Percentiles rank a stretch among this genome's conserved stretches.
Evolutionary conservation across 2,888 invertebrate genomes (phyloP).

Genomic region (Tetropium fuscum): DNA sequence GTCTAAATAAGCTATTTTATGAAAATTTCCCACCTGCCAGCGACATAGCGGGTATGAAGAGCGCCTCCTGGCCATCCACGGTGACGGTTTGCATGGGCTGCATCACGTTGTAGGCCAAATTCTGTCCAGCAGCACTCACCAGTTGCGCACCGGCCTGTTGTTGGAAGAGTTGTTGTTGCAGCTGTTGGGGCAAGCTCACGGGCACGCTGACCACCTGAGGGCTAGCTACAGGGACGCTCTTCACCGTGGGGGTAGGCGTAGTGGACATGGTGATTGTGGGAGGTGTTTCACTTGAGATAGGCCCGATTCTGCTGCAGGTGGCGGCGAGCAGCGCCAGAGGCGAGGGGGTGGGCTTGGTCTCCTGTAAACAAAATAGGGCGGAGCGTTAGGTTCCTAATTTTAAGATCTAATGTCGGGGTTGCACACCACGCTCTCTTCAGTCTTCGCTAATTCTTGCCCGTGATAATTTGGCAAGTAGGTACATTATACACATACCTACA

Average conservation of each 20-base stretch:
- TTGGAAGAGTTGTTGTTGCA: slow-evolving; percentile 71
- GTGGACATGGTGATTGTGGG: slow-evolving; percentile 64
- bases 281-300: slow-evolving; percentile 66
- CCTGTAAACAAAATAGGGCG: slow-evolving; percentile 51
- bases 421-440: neutral
- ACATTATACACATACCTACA: too few species aligned
- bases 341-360: slow-evolving; percentile 72
- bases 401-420: neutral
- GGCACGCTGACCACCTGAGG: slow-evolving; percentile 70
- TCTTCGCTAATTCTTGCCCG: neutral
- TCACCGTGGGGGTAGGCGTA: slow-evolving; percentile 57
- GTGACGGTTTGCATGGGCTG: slow-evolving; percentile 92
- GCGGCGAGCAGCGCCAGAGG: slow-evolving; percentile 82
- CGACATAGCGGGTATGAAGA: slow-evolving; percentile 88
- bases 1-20: too few species aligned
- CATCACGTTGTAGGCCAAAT: slow-evolving; percentile 72
- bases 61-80: slow-evolving; percentile 92
- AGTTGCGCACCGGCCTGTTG: slow-evolving; percentile 70
- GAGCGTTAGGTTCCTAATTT: slow-evolving; percentile 33
- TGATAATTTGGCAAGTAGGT: neutral
- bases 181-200: slow-evolving; percentile 69
- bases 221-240: slow-evolving; percentile 59
- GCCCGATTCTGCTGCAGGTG: slow-evolving; percentile 80
- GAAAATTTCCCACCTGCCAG: slow-evolving; percentile 64
- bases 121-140: slow-evolving; percentile 64